Conservation (phyloP, 2,797 vertebrate genomes). For the Benthosema pterotum region DNA sequence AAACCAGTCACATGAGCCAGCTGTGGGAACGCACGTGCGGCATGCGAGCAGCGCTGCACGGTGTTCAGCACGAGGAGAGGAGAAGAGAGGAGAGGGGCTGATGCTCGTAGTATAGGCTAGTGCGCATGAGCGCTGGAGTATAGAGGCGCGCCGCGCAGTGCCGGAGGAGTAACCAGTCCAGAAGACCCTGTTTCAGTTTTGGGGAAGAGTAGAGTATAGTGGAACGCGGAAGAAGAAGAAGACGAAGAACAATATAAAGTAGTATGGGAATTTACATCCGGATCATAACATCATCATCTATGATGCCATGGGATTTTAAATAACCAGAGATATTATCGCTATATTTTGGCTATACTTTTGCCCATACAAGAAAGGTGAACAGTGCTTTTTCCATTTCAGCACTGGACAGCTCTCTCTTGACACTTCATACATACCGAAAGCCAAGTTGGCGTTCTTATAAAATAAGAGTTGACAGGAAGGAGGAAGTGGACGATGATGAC, state of each 20-base stretch:
- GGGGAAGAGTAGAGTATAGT: conserved; percentile 4
- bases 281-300: neutral
- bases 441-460: neutral
- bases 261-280: neutral
- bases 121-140: conserved; percentile 68
- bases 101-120: too few species aligned
- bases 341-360: neutral
- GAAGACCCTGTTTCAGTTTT: too few species aligned
- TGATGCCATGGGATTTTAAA: neutral
- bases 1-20: conserved; percentile 66
- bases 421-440: conserved; percentile 1
- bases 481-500: conserved; percentile 9
- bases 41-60: too few species aligned
- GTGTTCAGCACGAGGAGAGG: conserved; percentile 51
- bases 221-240: neutral
- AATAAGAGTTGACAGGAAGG: conserved; percentile 22
- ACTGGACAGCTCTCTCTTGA: conserved; percentile 73
- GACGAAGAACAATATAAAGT: neutral
- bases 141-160: conserved; percentile 24
- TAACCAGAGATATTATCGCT: too few species aligned
- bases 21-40: conserved; percentile 60
- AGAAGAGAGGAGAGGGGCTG: conserved; percentile 43
- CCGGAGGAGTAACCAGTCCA: conserved; percentile 26
- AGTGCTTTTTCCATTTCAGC: conserved; percentile 65
- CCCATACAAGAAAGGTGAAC: conserved; percentile 3